phyloP scores from a whole-genome alignment of 1,140 invertebrate species.

The Thaumatotibia leucotreta region DNA sequence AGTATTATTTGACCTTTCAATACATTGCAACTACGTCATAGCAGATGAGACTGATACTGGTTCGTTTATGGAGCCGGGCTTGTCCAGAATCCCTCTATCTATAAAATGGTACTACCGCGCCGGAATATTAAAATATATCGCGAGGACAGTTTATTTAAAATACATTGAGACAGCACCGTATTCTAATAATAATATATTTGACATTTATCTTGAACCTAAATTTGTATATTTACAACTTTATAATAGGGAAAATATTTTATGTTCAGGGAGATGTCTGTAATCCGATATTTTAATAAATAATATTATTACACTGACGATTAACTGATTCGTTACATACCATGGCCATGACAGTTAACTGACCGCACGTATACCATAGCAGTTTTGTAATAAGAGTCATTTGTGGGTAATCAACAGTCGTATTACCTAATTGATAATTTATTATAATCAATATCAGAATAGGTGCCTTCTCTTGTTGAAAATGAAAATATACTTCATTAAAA shows the following conservation, averaged over 20 bases:
- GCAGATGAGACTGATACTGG: neutral
- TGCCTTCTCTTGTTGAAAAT: too few species aligned
- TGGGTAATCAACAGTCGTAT: too few species aligned
- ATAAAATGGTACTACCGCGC: constrained; percentile 48
- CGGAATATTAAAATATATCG: constrained; percentile 44
- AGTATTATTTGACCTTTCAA: neutral
- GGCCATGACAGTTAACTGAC: too few species aligned
- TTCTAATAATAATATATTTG: neutral
- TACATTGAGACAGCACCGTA: neutral
- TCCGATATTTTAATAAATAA: neutral
- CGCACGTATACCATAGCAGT: too few species aligned
- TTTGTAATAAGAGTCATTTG: too few species aligned
- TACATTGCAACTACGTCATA: neutral
- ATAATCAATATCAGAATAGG: too few species aligned
- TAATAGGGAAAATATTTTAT: neutral
- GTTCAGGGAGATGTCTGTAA: neutral
- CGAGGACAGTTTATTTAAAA: constrained; percentile 40
- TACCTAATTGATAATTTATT: too few species aligned
- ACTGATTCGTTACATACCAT: too few species aligned
- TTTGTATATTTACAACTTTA: neutral
- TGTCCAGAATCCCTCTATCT: constrained; percentile 26
- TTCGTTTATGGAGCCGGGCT: neutral
- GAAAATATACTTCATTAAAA: too few species aligned
- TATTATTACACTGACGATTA: too few species aligned
- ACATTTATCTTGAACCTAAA: neutral